A percentile compares a stretch with the other conserved stretches of the same genome.
Evolutionary conservation across 2,888 invertebrate species (phyloP).

Genomic region (Petrolisthes manimaculis): DNA sequence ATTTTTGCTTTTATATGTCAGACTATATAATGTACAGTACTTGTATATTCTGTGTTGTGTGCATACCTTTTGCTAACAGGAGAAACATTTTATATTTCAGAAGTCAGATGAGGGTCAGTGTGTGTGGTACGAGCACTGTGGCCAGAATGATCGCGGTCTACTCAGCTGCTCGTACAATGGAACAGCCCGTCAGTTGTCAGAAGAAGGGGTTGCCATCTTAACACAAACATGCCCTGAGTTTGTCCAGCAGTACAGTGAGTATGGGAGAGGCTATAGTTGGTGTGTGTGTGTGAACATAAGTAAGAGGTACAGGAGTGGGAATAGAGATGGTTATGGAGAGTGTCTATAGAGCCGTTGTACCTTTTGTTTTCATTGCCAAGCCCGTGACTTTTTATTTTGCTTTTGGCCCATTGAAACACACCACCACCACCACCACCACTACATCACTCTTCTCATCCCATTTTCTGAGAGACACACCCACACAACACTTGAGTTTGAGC

Average conservation of each 20-base stretch:
- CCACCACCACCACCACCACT: no score
- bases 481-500: no score
- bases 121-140: slow-evolving; percentile 64
- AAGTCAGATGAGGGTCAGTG: slow-evolving; percentile 35
- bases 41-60: background rate
- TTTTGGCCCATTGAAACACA: no score
- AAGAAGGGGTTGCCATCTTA: slow-evolving; percentile 35
- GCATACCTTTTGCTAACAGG: background rate
- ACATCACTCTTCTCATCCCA: no score
- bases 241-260: slow-evolving; percentile 54
- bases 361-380: no score
- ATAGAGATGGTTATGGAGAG: background rate
- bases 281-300: background rate
- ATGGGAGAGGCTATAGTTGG: background rate
- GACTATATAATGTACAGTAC: background rate
- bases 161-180: slow-evolving; percentile 63
- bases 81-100: background rate
- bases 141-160: slow-evolving; percentile 40
- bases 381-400: no score
- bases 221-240: slow-evolving; percentile 58
- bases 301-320: no score
- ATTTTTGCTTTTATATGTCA: no score
- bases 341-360: background rate
- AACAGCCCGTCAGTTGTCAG: slow-evolving; percentile 37
- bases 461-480: no score